Percentiles rank a stretch among this genome's conserved stretches.
phyloP scores from a whole-genome alignment of 1,140 invertebrate species.

The Rhyacophila brunnea region DNA sequence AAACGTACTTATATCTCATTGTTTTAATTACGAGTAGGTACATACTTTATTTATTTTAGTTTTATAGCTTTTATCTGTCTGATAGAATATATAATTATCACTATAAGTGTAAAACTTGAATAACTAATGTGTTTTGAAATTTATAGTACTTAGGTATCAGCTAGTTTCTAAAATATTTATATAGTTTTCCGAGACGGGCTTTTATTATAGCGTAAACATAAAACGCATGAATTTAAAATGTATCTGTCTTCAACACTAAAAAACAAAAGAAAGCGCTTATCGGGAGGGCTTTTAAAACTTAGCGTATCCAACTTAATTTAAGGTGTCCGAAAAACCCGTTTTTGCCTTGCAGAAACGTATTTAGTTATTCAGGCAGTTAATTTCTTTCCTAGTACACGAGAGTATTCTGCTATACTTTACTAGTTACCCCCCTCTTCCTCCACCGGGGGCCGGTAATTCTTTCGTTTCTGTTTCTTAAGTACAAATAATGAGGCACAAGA shows the following conservation, averaged over 20 bases:
- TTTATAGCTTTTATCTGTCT: too few species aligned
- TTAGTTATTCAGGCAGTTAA: conserved; percentile 35
- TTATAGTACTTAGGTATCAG: too few species aligned
- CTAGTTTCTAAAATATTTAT: too few species aligned
- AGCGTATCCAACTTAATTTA: conserved; percentile 25
- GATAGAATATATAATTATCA: too few species aligned
- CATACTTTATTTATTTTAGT: too few species aligned
- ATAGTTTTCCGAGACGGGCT: too few species aligned
- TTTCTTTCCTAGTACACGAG: conserved; percentile 22
- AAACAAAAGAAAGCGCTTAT: conserved; percentile 9
- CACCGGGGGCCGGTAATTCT: conserved; percentile 28
- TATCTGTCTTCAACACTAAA: neutral
- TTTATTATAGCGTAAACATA: too few species aligned
- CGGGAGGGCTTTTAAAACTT: neutral
- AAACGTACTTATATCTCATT: too few species aligned
- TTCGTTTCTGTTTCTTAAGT: conserved; percentile 37
- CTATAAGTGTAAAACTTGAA: too few species aligned
- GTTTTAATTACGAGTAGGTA: too few species aligned
- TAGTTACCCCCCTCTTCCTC: conserved; percentile 8
- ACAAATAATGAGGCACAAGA: conserved; percentile 37
- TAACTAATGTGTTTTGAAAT: too few species aligned
- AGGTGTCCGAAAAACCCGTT: conserved; percentile 22
- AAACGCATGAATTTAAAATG: too few species aligned
- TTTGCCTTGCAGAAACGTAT: conserved; percentile 23
- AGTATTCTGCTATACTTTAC: conserved; percentile 11